These are phyloP conservation scores for Cydia strobilella DNA, from an alignment of 1,140 invertebrate genomes.

Conservation along the genomic window DNA sequence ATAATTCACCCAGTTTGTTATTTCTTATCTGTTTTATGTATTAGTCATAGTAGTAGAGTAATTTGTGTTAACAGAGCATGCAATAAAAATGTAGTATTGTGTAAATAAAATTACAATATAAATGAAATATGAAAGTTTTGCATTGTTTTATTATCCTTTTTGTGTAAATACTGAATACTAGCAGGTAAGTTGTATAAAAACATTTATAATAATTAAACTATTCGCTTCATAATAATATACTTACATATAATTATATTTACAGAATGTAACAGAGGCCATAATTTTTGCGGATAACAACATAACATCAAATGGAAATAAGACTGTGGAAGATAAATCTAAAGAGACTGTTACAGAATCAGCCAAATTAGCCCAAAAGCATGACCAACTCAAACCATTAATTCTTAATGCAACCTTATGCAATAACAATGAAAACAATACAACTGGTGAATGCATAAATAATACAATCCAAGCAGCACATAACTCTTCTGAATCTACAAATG, in stretches of 20 bases:
- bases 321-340: neutral
- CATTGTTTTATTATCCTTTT: conserved; percentile 37
- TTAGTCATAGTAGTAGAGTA: conserved; percentile 28
- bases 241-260: neutral
- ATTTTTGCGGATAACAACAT: neutral
- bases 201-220: neutral
- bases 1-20: conserved; percentile 11
- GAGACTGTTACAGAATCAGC: neutral
- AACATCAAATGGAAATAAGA: neutral
- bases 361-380: neutral
- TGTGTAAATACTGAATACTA: neutral
- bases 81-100: conserved; percentile 33
- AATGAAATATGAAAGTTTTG: neutral
- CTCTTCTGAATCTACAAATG: neutral
- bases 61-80: conserved; percentile 25
- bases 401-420: conserved; percentile 2
- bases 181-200: neutral
- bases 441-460: conserved; percentile 9
- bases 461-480: neutral
- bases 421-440: neutral
- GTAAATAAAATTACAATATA: conserved; percentile 42
- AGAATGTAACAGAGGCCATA: conserved; percentile 20
- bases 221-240: neutral
- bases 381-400: neutral
- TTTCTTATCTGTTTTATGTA: conserved; percentile 33